Conservation (phyloP, 30 jellyfish, hydroid and myxozoan genomes). For the Clytia hemisphaerica region DNA sequence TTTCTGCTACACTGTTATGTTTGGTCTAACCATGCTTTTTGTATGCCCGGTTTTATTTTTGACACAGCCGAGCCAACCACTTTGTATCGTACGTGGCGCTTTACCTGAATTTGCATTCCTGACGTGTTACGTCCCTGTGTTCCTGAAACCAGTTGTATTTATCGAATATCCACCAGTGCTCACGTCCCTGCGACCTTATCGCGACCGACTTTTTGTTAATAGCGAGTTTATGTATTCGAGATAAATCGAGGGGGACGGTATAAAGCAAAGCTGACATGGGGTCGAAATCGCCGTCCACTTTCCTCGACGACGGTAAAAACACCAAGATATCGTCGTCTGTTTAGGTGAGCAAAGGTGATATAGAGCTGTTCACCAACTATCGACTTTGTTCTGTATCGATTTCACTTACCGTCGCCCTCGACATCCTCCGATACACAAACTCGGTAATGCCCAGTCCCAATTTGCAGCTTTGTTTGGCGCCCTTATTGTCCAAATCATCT, state of each 20-base stretch:
- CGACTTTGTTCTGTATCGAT: no score
- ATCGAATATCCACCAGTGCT: slow-evolving; percentile 81
- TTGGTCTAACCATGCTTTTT: slow-evolving; percentile 23
- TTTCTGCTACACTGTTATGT: slow-evolving; percentile 28
- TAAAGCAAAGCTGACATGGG: no score
- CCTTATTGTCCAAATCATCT: slow-evolving; percentile 52
- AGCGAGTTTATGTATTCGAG: no score
- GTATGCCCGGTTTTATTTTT: slow-evolving; percentile 21
- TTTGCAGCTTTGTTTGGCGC: slow-evolving; percentile 40
- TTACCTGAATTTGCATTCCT: slow-evolving; percentile 73
- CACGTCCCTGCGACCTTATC: slow-evolving; percentile 57
- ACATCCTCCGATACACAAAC: no score
- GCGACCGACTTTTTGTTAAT: no score
- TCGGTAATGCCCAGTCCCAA: slow-evolving; percentile 79
- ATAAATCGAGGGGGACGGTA: no score
- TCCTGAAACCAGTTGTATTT: slow-evolving; percentile 70
- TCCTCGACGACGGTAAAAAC: no score
- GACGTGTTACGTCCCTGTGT: slow-evolving; percentile 67
- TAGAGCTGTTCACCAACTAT: no score
- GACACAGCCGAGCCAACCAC: not conserved
- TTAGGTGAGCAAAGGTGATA: no score
- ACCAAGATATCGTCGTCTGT: no score
- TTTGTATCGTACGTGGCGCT: slow-evolving; percentile 21
- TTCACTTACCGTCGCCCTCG: no score
- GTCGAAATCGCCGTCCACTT: no score